Evolutionary conservation across 2,888 invertebrate genomes (phyloP).

Genomic region (Acanthosepion lycidas): DNA sequence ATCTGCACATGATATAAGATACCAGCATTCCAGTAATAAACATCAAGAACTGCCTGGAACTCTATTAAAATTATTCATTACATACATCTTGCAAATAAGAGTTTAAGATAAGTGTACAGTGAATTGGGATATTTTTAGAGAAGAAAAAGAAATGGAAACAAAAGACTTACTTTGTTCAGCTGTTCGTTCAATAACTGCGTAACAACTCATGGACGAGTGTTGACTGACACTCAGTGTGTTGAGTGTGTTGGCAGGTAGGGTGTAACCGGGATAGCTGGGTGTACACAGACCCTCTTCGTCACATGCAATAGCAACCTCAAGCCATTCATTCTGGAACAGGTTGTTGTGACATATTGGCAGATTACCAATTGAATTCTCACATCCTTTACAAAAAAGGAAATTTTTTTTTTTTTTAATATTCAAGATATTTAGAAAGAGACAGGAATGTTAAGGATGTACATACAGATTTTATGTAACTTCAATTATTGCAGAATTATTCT

Average conservation of each 20-base stretch:
- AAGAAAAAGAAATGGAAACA: neutral
- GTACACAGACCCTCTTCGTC: neutral
- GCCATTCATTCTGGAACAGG: constrained; percentile 72
- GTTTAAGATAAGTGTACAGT: too few species aligned
- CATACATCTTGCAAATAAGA: too few species aligned
- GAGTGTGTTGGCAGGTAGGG: neutral
- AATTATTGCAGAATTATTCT: neutral
- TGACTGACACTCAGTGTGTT: neutral
- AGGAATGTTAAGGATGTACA: neutral
- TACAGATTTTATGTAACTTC: neutral
- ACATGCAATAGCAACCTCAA: constrained; percentile 65
- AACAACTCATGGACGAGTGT: neutral
- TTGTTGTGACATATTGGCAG: constrained; percentile 58
- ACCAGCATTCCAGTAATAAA: too few species aligned
- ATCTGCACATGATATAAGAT: too few species aligned
- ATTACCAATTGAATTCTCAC: neutral
- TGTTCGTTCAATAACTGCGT: neutral
- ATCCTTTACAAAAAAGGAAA: neutral
- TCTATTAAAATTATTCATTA: too few species aligned
- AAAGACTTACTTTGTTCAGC: neutral
- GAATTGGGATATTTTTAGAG: too few species aligned
- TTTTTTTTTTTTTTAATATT: neutral
- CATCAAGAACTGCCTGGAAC: too few species aligned
- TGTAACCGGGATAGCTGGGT: constrained; percentile 24
- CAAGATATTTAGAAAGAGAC: neutral